These are phyloP conservation scores for Mylabris sibirica DNA, from an alignment of 2,888 invertebrate genomes.

Conservation along the genomic window DNA sequence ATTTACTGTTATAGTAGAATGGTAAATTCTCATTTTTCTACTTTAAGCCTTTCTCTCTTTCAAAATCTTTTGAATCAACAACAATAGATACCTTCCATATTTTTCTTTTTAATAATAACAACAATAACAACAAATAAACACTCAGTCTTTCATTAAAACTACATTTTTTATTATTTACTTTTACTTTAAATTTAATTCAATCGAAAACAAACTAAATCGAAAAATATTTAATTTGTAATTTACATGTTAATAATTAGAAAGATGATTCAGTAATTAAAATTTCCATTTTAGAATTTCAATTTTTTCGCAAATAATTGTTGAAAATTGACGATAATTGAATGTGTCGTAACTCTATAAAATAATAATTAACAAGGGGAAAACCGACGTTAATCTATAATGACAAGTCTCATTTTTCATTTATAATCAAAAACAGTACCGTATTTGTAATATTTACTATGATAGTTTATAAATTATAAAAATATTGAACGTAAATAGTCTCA, in stretches of 20 bases:
- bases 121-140: neutral
- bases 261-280: neutral
- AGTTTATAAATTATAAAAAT: too few relatives aligned
- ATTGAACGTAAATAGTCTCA: too few relatives aligned
- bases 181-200: too few relatives aligned
- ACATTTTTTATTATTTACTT: neutral
- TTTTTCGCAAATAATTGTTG: neutral
- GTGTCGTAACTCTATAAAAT: neutral
- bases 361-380: neutral
- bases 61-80: neutral
- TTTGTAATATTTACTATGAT: neutral
- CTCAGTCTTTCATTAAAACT: neutral
- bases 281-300: neutral
- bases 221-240: too few relatives aligned
- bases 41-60: conserved; percentile 1
- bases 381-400: neutral
- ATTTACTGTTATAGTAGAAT: neutral
- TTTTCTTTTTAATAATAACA: neutral
- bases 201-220: too few relatives aligned
- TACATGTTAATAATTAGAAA: neutral
- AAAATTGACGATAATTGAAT: neutral
- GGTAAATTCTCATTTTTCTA: neutral
- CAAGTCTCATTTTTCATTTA: neutral
- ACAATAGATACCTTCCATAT: neutral
- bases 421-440: neutral